phyloP scores from a whole-genome alignment of 2,888 invertebrate genomes.

The Lacanobia wlatinum region DNA sequence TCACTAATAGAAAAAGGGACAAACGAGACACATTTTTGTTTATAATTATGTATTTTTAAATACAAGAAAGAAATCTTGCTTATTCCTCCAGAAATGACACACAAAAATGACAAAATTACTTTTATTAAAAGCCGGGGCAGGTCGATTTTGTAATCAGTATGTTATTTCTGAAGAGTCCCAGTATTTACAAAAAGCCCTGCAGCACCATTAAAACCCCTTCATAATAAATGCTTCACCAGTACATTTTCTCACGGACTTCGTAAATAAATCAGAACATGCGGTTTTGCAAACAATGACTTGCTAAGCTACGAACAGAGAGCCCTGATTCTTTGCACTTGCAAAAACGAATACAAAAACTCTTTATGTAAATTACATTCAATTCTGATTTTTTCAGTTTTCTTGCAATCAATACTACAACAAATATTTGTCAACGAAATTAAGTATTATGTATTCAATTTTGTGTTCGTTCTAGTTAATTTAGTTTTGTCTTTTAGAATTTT shows the following conservation, averaged over 20 bases:
- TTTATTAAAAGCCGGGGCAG: no score
- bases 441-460: no score
- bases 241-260: conserved; percentile 20
- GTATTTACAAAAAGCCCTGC: not conserved
- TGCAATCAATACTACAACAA: not conserved
- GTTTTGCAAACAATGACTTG: conserved; percentile 38
- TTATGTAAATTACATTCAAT: not conserved
- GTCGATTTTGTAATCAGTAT: not conserved
- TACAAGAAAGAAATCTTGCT: no score
- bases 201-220: not conserved
- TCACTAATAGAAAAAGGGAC: no score
- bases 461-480: no score
- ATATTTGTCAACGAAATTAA: not conserved
- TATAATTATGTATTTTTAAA: no score
- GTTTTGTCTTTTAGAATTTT: no score
- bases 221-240: conserved; percentile 22
- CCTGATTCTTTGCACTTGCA: conserved; percentile 10
- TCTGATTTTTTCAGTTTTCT: not conserved
- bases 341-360: not conserved
- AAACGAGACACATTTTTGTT: no score
- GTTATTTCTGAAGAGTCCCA: not conserved
- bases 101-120: no score
- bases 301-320: not conserved
- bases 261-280: conserved; percentile 13
- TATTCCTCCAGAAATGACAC: no score